Evolutionary conservation across 2,797 vertebrate species (phyloP).

Genomic region (Anabas testudineus): DNA sequence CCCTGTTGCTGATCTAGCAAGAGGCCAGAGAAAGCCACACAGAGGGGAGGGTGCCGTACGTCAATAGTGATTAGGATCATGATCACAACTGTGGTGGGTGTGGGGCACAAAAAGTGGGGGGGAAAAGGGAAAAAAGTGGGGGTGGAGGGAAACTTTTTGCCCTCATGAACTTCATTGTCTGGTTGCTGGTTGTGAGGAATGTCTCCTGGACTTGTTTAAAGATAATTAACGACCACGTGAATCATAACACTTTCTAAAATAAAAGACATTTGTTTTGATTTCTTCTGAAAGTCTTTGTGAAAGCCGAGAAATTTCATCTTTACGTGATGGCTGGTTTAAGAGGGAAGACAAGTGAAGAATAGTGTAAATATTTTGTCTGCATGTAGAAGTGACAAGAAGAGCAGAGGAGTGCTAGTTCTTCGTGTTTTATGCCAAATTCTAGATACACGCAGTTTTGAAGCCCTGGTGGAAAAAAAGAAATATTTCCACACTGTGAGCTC

Average conservation of each 20-base stretch:
- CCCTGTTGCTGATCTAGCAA: constrained; percentile 88
- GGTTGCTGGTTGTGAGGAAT: constrained; percentile 54
- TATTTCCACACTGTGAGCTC: constrained; percentile 42
- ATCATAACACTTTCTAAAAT: constrained; percentile 13
- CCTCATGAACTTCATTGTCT: constrained; percentile 69
- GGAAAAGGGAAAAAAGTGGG: constrained; percentile 25
- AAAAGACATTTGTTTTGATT: constrained; percentile 17
- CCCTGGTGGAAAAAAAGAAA: constrained; percentile 23
- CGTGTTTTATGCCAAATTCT: constrained; percentile 18
- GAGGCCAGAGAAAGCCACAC: constrained; percentile 89
- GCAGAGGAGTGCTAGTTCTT: constrained; percentile 15
- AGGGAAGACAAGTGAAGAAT: constrained; percentile 36
- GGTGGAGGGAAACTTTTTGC: constrained; percentile 30
- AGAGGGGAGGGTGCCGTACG: constrained; percentile 91
- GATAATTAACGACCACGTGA: constrained; percentile 20
- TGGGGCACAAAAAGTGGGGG: constrained; percentile 22
- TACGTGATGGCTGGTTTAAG: constrained; percentile 11
- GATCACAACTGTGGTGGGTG: constrained; percentile 65
- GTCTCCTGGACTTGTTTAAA: constrained; percentile 59
- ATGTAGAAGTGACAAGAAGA: constrained; percentile 31
- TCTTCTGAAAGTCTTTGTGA: constrained; percentile 17
- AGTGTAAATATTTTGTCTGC: constrained; percentile 52
- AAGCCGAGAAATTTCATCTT: constrained; percentile 27
- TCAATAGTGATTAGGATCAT: constrained; percentile 90
- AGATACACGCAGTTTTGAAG: constrained; percentile 22